phyloP scores from a whole-genome alignment of 1,140 invertebrate genomes.

The Augochlora pura region DNA sequence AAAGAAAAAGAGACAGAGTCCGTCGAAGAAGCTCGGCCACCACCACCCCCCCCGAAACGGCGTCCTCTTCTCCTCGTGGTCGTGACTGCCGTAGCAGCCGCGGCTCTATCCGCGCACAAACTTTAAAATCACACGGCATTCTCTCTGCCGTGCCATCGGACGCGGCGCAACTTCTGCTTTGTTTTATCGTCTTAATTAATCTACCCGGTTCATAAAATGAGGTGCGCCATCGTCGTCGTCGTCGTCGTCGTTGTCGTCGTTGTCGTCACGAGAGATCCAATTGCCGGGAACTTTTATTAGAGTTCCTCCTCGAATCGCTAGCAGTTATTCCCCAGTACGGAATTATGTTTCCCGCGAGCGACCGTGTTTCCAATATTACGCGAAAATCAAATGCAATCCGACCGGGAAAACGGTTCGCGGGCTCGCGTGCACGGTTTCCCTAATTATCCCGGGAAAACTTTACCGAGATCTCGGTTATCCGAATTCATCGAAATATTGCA shows the following conservation, averaged over 20 bases:
- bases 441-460: no score
- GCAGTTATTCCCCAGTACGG: background rate
- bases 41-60: background rate
- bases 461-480: no score
- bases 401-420: conserved; percentile 3
- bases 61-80: no score
- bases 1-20: background rate
- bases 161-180: conserved; percentile 51
- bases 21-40: background rate
- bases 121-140: conserved; percentile 35
- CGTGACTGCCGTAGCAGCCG: background rate
- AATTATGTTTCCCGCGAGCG: background rate
- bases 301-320: conserved; percentile 11
- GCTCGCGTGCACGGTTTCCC: background rate
- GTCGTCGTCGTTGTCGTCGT: no score
- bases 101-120: background rate
- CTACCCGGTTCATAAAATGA: conserved; percentile 37
- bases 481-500: conserved; percentile 11
- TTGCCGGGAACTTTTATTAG: conserved; percentile 61
- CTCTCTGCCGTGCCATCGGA: conserved; percentile 32
- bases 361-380: background rate
- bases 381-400: background rate
- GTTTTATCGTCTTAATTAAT: conserved; percentile 65
- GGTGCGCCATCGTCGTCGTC: conserved; percentile 34
- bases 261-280: conserved; percentile 57